Conservation (phyloP, 2,797 vertebrate species). For the Poeciliopsis presidionis region DNA sequence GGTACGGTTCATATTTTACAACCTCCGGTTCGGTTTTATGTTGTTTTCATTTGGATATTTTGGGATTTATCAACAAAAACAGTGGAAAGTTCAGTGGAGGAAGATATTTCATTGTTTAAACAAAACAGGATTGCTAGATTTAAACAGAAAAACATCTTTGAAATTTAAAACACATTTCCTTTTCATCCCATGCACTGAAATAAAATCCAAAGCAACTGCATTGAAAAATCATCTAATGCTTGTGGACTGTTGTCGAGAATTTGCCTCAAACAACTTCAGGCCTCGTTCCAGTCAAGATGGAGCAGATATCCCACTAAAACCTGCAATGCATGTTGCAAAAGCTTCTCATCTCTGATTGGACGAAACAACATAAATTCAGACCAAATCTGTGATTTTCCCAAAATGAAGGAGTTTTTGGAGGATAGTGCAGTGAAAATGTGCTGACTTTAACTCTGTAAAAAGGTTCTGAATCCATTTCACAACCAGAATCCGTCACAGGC, state of each 20-base stretch:
- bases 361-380: neutral
- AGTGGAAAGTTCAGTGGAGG: neutral
- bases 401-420: neutral
- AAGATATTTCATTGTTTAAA: neutral
- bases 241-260: neutral
- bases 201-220: neutral
- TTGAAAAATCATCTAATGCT: no score
- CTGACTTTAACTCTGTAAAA: neutral
- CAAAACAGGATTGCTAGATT: neutral
- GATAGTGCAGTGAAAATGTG: neutral
- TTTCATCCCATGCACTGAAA: neutral
- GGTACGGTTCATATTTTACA: neutral
- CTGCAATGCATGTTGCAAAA: neutral
- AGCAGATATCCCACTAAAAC: neutral
- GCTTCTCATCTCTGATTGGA: neutral
- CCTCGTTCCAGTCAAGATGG: neutral
- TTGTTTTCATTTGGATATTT: neutral
- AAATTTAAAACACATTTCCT: neutral
- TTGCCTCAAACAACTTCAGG: neutral
- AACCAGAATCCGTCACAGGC: neutral
- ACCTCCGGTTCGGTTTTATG: neutral
- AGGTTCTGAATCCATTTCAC: neutral
- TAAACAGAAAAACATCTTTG: neutral
- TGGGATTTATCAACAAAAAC: neutral
- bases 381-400: neutral